Evolutionary conservation across 2,113 vertebrate genomes (phyloP), one percentile per base, ranked within the genome.

Genomic region (Gallinago paraguaiae): DNA sequence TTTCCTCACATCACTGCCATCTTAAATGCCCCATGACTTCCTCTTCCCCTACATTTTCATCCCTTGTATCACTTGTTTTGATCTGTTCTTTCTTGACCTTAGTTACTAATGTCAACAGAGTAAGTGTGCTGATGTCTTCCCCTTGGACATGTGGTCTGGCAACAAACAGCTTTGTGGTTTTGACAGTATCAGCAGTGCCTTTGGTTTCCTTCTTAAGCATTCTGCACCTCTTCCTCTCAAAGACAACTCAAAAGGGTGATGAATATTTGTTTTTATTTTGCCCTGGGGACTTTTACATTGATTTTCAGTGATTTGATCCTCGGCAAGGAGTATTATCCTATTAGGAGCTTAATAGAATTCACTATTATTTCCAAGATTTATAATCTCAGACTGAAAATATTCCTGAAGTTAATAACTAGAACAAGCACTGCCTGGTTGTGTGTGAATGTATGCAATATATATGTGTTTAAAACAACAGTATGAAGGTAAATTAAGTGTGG

Each of bases 351-450:
- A 77, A 78, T 2, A 83, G 68, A 86, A 53, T 41, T 89, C 43
- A 56, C 46, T 50, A 35, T 92, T 89, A 87, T 72, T 95, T 90
- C 41, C 39, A 90, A 90, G 63, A 70, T 95, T 85, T 88, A 86
- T 68, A 77, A 91, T 43, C 71, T 30, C 39, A 81, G 51, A 80
- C 17, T 69, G 75, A 79, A 88, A 59, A 50, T 72, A 69, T 60
- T 88, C 56, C 64, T 71, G 39, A 93, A 67, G 31, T 53, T 80
- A 90, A 50, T 56, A 80, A 85, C 33, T 51, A 86, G 82, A 46
- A 83, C 23, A 85, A 91, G 54, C 24, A 54, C 15, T 74, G 64
- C 25, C 54, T 77, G 50, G 27, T 50, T 76, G 33, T 65, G 35
- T 41, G 68, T 41, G 68, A 45, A 53, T 86, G n/a, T 53, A 67